A percentile compares a stretch with the other conserved stretches of the same genome.
Evolutionary conservation across 2,797 vertebrate species (phyloP).

Genomic region (Notamacropus eugenii): DNA sequence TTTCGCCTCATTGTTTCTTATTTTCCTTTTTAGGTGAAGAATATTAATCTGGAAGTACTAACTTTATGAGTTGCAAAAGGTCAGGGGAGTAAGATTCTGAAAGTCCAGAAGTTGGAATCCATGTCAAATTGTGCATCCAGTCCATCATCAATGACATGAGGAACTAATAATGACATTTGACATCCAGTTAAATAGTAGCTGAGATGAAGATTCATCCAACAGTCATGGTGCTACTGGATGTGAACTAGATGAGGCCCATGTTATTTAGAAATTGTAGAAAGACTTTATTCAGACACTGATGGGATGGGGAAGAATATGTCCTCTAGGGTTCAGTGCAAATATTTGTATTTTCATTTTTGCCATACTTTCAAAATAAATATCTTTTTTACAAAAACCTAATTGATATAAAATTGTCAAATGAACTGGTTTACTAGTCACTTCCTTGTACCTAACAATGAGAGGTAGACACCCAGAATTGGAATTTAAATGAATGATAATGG

Average conservation of each 20-base stretch:
- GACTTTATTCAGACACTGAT: not conserved
- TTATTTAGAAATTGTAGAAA: not conserved
- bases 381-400: not conserved
- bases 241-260: not conserved
- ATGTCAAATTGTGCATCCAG: not conserved
- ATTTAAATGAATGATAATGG: not conserved
- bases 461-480: not conserved
- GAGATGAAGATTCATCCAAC: not conserved
- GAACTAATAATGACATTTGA: not conserved
- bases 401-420: not conserved
- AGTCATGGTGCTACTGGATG: not conserved
- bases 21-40: not conserved
- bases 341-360: not conserved
- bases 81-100: not conserved
- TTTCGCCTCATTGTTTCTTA: not conserved
- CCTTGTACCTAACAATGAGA: not conserved
- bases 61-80: not conserved
- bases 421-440: not conserved
- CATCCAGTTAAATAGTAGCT: not conserved
- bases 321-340: not conserved
- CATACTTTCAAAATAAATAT: not conserved
- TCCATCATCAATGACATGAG: not conserved
- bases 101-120: not conserved
- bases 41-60: not conserved
- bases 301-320: not conserved